Conservation (phyloP, 2,888 invertebrate species). For the Anarsia innoxiella region DNA sequence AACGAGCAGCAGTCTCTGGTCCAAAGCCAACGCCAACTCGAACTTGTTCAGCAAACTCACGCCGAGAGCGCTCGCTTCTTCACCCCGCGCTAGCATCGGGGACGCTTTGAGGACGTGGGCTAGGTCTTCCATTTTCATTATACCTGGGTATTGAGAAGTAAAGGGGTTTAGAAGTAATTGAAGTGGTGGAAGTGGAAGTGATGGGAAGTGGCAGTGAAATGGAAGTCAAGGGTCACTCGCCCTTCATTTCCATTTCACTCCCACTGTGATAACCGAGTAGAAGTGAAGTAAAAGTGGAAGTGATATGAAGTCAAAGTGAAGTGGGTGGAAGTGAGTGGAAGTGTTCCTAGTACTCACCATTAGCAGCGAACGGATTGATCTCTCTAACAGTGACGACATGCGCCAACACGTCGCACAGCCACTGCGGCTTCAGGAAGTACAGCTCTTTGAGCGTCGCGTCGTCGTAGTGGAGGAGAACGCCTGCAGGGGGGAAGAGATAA, state of each 20-base stretch:
- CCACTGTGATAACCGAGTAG: too few species aligned
- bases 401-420: slow-evolving; percentile 98
- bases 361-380: slow-evolving; percentile 95
- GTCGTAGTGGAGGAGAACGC: slow-evolving; percentile 94
- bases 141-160: too few species aligned
- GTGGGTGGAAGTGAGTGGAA: too few species aligned
- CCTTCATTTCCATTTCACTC: too few species aligned
- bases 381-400: slow-evolving; percentile 98
- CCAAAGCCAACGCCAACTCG: slow-evolving; percentile 98
- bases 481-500: too few species aligned
- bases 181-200: too few species aligned
- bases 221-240: too few species aligned
- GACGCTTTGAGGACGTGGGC: slow-evolving; percentile 95
- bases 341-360: slow-evolving; percentile 79
- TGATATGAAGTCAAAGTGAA: too few species aligned
- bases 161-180: too few species aligned
- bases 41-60: slow-evolving; percentile 96
- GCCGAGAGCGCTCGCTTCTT: slow-evolving; percentile 84
- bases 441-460: slow-evolving; percentile 95
- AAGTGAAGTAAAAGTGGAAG: too few species aligned
- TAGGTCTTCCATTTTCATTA: slow-evolving; percentile 95
- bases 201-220: too few species aligned
- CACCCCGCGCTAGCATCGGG: slow-evolving; percentile 78
- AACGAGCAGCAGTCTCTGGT: slow-evolving; percentile 92
- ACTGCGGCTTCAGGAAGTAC: slow-evolving; percentile 98